Evolutionary conservation across 2,797 vertebrate genomes (phyloP), one percentile per base, ranked within the genome.

Genomic region (Hafferia zeledoni): DNA sequence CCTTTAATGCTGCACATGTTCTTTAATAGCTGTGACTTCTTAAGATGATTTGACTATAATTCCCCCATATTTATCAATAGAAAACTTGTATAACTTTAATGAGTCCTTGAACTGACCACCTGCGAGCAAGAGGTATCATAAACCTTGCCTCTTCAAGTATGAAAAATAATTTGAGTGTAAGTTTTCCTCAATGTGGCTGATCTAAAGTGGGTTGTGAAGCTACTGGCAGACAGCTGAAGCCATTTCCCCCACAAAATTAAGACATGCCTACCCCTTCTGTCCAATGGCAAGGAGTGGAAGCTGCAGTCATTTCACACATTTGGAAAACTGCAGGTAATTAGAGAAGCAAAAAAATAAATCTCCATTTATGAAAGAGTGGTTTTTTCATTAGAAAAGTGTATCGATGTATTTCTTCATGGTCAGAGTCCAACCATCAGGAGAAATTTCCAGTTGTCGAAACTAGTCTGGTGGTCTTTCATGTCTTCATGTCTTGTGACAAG

Each of bases 61-160:
- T 97, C 96, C 90, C 92, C 80, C 61, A 5, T 87, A 94, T 89
- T 97, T 96, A 97, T 98, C 97, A 97, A 96, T 97, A 97, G 81
- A 83, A 94, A 97, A 97, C 83, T 97, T 98, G 94, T 97, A 53
- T 93, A 95, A 98, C 92, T 98, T 96, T 97, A 97, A 97, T 96
- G 95, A 98, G 93, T 94, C 90, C 87, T 86, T 94, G 94, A 97
- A 97, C 92, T 86, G 93, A 94, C 92, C 91, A 97, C 94, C 95
- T 97, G 96, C 90, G 94, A 97, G 95, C 95, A 95, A 94, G 92
- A 81, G 44, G 35, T 71, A 92, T 69, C 55, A 5, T 60, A 88
- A 92, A 89, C 90, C 96, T 85, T 95, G 93, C 46, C 93, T 97
- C 89, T 90, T 79, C 71, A 91, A 76, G 85, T 76, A 69, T 57